A percentile compares a stretch with the other conserved stretches of the same genome.
phyloP scores from a whole-genome alignment of 2,113 vertebrate genomes.

The Corythornis vintsioides region DNA sequence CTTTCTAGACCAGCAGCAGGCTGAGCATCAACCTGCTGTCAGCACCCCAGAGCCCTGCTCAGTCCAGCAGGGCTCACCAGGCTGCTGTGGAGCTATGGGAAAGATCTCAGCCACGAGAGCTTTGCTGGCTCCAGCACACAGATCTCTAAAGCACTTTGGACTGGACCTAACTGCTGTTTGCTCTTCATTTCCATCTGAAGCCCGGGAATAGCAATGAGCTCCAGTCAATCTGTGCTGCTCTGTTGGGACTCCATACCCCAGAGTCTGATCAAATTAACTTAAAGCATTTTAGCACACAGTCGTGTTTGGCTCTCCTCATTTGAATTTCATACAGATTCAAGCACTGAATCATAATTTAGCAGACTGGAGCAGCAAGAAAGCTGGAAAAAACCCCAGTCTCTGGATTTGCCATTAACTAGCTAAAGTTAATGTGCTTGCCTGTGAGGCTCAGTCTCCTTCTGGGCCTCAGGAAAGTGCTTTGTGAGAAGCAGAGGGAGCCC shows the following conservation, averaged over 20 bases:
- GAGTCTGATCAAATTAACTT: constrained; percentile 4
- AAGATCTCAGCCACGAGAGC: neutral
- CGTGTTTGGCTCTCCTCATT: neutral
- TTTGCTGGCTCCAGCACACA: neutral
- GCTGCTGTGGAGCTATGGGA: neutral
- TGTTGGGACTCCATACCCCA: neutral
- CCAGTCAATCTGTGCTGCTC: neutral
- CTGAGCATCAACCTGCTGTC: neutral
- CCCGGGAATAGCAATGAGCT: neutral
- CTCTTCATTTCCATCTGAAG: neutral
- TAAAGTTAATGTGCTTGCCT: neutral
- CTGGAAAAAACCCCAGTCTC: neutral
- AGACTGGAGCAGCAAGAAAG: neutral
- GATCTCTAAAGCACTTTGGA: neutral
- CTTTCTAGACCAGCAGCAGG: neutral
- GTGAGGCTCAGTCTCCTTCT: neutral
- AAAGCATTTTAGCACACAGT: neutral
- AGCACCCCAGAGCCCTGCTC: neutral
- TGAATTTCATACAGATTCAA: neutral
- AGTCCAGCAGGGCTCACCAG: neutral
- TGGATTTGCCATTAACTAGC: neutral
- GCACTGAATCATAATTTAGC: neutral
- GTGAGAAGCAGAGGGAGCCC: neutral
- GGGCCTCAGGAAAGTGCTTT: neutral
- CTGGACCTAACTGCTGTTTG: neutral